Base-by-base conservation (phyloP, 2,888 invertebrate species). In the Prosopocoilus inquinatus region DNA sequence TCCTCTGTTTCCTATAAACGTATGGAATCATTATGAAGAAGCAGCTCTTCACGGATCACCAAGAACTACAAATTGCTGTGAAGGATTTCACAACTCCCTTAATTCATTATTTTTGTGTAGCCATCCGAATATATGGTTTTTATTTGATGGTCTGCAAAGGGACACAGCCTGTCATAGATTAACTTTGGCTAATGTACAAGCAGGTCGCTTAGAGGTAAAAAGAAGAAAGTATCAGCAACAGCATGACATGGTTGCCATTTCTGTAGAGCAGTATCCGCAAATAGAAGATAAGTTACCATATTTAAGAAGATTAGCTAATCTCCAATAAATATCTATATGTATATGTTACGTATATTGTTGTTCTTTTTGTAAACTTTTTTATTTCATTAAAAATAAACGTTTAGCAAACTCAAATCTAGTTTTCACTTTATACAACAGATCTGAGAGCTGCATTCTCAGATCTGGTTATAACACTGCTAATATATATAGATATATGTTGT, bases 51-150 rank as follows among this genome's bases (percentile, higher is more conserved):
- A 11, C 4, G 4, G 16, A 5, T 15, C 43, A 43, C 43, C 43
- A 2, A 43, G 11, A 43, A 43, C 43, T 4, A 43, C 43, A n/a
- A 47, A 47, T 32, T 47, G 47, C n/a, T 11, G 43, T 16, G 43
- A 43, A 13, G 43, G 43, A 15, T 43, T 43, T 43, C 43, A 43
- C 7, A 43, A 43, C 16, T n/a, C 43, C 9, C 2, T 43, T 15
- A 43, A 43, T 43, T 43, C 43, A 3, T 12, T 13, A 43, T 13
- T 43, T 9, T 12, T 12, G 3, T 43, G 43, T 13, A 47, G 43
- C 36, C 36, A 36, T 36, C 2, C 36, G 3, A 36, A 11, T 11
- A 11, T 36, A 11, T 36, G 36, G 36, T 36, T 36, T 36, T 11
- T 36, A 11, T 2, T 36, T 11, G 36, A 11, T 36, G 36, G 11